Conservation (phyloP, 2,888 invertebrate genomes). For the Athalia circularis region DNA sequence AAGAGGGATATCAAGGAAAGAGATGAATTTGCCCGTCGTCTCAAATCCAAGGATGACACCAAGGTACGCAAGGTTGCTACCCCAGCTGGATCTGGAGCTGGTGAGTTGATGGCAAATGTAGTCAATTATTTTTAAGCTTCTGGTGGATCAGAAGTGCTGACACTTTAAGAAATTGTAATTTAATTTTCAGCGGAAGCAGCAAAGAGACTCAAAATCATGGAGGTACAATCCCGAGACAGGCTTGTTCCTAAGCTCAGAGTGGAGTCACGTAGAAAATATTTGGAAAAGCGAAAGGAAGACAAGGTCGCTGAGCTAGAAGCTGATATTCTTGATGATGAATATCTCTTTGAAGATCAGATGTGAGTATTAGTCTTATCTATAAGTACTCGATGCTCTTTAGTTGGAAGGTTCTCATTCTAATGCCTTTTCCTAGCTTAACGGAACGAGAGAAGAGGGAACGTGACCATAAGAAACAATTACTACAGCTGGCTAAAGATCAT, state of each 20-base stretch:
- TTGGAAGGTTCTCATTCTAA: neutral
- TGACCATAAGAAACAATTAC: slow-evolving; percentile 92
- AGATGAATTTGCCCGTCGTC: slow-evolving; percentile 93
- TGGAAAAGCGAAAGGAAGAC: slow-evolving; percentile 97
- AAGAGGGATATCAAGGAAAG: slow-evolving; percentile 90
- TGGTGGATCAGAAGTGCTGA: neutral
- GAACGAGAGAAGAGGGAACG: slow-evolving; percentile 89
- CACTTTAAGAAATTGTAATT: neutral
- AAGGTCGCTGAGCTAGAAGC: slow-evolving; percentile 96
- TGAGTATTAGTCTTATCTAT: slow-evolving; percentile 75
- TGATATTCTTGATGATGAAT: slow-evolving; percentile 97
- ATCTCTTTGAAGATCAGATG: slow-evolving; percentile 92
- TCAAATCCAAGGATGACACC: slow-evolving; percentile 92
- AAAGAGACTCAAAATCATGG: slow-evolving; percentile 88
- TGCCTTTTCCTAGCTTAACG: slow-evolving; percentile 81
- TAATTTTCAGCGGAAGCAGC: slow-evolving; percentile 83
- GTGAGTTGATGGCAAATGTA: slow-evolving; percentile 52
- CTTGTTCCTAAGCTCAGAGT: slow-evolving; percentile 91
- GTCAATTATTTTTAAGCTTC: slow-evolving; percentile 16
- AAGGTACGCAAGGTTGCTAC: slow-evolving; percentile 86
- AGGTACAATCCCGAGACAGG: slow-evolving; percentile 89
- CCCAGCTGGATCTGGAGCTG: slow-evolving; percentile 67
- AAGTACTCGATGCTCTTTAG: slow-evolving; percentile 7
- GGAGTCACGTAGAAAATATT: slow-evolving; percentile 94
- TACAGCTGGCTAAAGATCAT: slow-evolving; percentile 95